Conservation (phyloP, 92 coral and sea anemone species). For the Paragorgia papillata region DNA sequence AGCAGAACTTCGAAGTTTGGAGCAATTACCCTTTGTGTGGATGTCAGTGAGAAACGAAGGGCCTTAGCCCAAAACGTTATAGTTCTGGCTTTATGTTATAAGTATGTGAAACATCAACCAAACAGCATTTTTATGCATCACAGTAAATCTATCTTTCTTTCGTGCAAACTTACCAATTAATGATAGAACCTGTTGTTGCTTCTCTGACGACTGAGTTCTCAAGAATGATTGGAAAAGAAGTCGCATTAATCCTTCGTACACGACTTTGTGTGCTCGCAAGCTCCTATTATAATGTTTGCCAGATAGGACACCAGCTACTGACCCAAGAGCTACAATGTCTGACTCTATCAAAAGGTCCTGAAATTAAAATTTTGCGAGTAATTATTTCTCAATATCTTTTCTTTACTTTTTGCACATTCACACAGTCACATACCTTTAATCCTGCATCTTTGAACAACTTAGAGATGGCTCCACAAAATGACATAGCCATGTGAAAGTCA, state of each 20-base stretch:
- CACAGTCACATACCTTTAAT: slow-evolving; percentile 22
- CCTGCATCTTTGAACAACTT: slow-evolving; percentile 8
- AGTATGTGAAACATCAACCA: no score
- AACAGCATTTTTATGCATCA: no score
- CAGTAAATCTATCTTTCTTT: no score
- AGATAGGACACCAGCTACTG: slow-evolving; percentile 50
- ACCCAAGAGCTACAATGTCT: slow-evolving; percentile 61
- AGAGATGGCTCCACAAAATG: slow-evolving; percentile 14
- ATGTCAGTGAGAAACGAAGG: no score
- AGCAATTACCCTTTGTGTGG: no score
- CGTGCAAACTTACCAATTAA: slow-evolving; percentile 24
- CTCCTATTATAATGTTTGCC: slow-evolving; percentile 58
- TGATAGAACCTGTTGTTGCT: slow-evolving; percentile 9
- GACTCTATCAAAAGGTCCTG: slow-evolving; percentile 59
- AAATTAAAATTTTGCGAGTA: neutral
- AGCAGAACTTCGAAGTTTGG: no score
- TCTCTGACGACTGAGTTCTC: slow-evolving; percentile 20
- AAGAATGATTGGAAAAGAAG: slow-evolving; percentile 39
- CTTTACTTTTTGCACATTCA: no score
- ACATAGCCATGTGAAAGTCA: slow-evolving; percentile 24
- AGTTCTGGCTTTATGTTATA: no score
- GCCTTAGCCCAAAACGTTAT: no score
- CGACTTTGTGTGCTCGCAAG: slow-evolving; percentile 47
- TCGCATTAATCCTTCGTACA: slow-evolving; percentile 29
- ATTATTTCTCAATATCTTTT: neutral